Percentiles rank a stretch among this genome's conserved stretches.
These are phyloP conservation scores for Cinclus cinclus DNA, from an alignment of 2,113 vertebrate genomes.

Conservation along the genomic window DNA sequence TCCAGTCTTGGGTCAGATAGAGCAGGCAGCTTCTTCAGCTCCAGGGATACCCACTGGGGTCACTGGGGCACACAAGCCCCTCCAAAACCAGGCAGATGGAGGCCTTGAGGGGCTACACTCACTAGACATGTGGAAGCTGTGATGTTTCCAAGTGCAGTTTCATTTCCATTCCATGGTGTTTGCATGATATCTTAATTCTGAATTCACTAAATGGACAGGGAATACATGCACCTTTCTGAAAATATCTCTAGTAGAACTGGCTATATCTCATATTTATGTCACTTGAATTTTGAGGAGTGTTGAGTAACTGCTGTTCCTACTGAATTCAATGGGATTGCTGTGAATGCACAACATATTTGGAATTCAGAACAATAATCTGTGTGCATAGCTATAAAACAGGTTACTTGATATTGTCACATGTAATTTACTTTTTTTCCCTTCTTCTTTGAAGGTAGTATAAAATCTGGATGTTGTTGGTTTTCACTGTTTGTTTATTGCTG, in stretches of 20 bases:
- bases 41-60: neutral
- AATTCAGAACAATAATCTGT: neutral
- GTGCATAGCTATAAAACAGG: neutral
- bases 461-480: constrained; percentile 46
- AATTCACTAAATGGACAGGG: neutral
- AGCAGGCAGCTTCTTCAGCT: constrained; percentile 1
- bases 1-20: neutral
- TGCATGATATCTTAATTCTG: neutral
- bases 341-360: neutral
- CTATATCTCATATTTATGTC: neutral
- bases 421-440: constrained; percentile 33
- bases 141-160: neutral
- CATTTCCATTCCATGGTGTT: neutral
- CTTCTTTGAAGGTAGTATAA: constrained; percentile 52
- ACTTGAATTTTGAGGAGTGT: neutral
- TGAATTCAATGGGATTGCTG: constrained; percentile 3
- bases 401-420: constrained; percentile 38
- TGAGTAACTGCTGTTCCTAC: neutral
- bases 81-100: neutral
- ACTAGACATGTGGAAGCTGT: neutral
- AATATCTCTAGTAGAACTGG: neutral
- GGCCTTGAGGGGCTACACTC: neutral
- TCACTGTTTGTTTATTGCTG: constrained; percentile 62
- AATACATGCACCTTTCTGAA: neutral
- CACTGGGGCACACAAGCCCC: neutral